Conservation (phyloP, 2,888 invertebrate genomes). For the Drosophila neotestacea region DNA sequence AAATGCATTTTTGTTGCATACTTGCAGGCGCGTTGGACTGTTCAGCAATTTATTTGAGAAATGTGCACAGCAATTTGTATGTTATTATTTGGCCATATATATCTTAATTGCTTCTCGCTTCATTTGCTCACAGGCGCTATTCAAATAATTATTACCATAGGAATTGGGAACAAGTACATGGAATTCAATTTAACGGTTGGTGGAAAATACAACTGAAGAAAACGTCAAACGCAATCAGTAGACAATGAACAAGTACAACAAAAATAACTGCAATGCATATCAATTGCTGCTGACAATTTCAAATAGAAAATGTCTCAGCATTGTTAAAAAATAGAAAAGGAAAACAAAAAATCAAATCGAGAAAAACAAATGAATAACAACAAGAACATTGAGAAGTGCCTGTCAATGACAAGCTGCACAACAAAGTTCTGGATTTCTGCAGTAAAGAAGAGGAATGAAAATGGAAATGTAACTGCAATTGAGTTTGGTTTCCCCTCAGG, state of each 20-base stretch:
- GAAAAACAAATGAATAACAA: conserved; percentile 65
- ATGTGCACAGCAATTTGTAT: conserved; percentile 26
- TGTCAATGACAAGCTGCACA: conserved; percentile 57
- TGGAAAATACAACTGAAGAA: neutral
- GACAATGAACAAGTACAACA: conserved; percentile 30
- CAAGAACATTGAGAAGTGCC: conserved; percentile 36
- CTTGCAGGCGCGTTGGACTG: conserved; percentile 58
- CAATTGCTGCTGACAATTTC: conserved; percentile 79
- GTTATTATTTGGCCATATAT: conserved; percentile 9
- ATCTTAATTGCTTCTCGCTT: conserved; percentile 62
- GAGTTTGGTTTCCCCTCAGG: conserved; percentile 55
- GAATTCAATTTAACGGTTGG: conserved; percentile 34
- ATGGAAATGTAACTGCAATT: conserved; percentile 77
- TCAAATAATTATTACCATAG: conserved; percentile 22
- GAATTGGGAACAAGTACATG: conserved; percentile 33
- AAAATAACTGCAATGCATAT: conserved; percentile 60
- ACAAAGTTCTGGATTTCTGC: conserved; percentile 53
- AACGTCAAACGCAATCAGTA: conserved; percentile 9
- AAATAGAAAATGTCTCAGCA: conserved; percentile 77
- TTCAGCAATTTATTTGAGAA: conserved; percentile 44
- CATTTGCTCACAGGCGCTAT: conserved; percentile 15
- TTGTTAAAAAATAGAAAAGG: conserved; percentile 38
- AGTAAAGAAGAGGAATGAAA: conserved; percentile 19
- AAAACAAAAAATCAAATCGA: conserved; percentile 30
- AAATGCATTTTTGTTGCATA: conserved; percentile 70